These are phyloP conservation scores for Leuctra nigra DNA, from an alignment of 2,888 invertebrate species.

Conservation along the genomic window DNA sequence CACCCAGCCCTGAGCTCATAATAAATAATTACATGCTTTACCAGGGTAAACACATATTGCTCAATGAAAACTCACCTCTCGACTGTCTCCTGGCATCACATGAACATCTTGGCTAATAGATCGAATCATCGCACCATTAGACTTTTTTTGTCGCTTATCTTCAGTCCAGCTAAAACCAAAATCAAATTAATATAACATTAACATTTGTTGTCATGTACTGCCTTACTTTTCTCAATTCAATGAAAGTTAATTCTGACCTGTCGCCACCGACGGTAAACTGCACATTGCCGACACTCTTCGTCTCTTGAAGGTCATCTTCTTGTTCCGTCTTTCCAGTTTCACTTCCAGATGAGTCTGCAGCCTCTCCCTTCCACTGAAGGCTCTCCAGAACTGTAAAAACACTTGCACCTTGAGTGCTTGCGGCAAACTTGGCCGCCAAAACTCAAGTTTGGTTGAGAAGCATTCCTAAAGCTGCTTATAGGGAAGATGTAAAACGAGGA, in stretches of 20 bases:
- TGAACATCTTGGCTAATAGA: slow-evolving; percentile 47
- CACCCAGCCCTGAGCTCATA: too few relatives aligned
- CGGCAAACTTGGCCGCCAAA: too few relatives aligned
- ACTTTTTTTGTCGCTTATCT: slow-evolving; percentile 34
- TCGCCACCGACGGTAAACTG: slow-evolving; percentile 45
- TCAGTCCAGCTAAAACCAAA: slow-evolving; percentile 26
- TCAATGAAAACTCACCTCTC: slow-evolving; percentile 27
- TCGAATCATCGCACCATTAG: slow-evolving; percentile 39
- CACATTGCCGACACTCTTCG: slow-evolving; percentile 35
- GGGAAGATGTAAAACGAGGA: too few relatives aligned
- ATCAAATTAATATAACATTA: too few relatives aligned
- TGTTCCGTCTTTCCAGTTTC: slow-evolving; percentile 45
- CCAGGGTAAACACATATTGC: too few relatives aligned
- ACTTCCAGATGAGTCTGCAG: slow-evolving; percentile 48
- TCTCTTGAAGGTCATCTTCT: slow-evolving; percentile 37
- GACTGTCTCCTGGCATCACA: slow-evolving; percentile 33
- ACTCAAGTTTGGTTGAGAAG: too few relatives aligned
- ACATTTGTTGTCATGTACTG: too few relatives aligned
- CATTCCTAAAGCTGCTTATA: too few relatives aligned
- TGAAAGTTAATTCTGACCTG: too few relatives aligned
- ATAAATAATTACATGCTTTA: too few relatives aligned
- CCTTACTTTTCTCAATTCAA: too few relatives aligned
- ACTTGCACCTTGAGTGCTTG: not conserved
- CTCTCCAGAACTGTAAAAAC: slow-evolving; percentile 22
- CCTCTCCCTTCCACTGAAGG: slow-evolving; percentile 28